A percentile compares a stretch with the other conserved stretches of the same genome.
phyloP scores from a whole-genome alignment of 2,888 invertebrate genomes.

The Ypsolopha scabrella region DNA sequence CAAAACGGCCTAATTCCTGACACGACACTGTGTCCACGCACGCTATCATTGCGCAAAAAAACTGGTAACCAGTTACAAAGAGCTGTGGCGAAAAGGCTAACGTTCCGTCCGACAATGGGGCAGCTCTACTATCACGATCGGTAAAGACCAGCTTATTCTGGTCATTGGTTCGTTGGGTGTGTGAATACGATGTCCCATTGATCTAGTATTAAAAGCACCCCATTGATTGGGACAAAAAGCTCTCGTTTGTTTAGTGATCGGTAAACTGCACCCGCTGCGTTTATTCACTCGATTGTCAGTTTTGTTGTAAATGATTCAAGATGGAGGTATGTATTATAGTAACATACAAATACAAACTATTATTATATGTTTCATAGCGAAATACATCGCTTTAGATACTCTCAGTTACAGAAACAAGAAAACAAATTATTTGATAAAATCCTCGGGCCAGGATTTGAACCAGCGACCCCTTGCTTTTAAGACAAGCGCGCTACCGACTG shows the following conservation, averaged over 20 bases:
- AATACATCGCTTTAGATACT: too few species aligned
- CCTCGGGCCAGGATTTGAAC: too few species aligned
- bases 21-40: conserved; percentile 62
- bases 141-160: background rate
- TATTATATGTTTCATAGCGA: too few species aligned
- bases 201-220: conserved; percentile 60
- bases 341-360: too few species aligned
- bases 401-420: too few species aligned
- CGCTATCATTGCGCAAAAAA: conserved; percentile 69
- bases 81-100: background rate
- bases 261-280: conserved; percentile 42
- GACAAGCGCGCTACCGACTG: too few species aligned
- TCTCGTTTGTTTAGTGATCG: conserved; percentile 56
- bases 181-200: conserved; percentile 46
- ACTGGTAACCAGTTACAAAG: background rate
- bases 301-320: conserved; percentile 10
- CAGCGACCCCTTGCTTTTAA: too few species aligned
- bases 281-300: conserved; percentile 26
- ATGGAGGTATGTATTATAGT: too few species aligned
- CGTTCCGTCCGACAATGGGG: conserved; percentile 14
- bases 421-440: too few species aligned
- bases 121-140: conserved; percentile 4
- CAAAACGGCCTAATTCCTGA: conserved; percentile 65
- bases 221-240: conserved; percentile 53
- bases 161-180: conserved; percentile 25